These are phyloP conservation scores for Allolobophora icterica DNA, from an alignment of 2,888 invertebrate genomes.

Conservation along the genomic window DNA sequence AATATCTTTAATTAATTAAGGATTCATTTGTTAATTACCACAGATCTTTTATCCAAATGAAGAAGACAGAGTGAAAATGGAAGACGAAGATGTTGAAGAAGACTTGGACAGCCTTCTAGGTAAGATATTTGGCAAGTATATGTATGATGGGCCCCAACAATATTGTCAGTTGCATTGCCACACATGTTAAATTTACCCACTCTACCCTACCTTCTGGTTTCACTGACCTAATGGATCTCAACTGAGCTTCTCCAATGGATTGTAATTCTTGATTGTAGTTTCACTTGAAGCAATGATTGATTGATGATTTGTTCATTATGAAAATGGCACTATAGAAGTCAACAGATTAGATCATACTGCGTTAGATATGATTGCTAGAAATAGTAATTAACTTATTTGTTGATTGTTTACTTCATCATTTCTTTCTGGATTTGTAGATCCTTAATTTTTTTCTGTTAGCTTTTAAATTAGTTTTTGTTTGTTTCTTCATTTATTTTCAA, in stretches of 20 bases:
- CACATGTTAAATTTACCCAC: background rate
- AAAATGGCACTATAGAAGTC: no score
- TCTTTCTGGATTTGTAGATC: no score
- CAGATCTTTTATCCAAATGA: background rate
- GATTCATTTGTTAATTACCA: background rate
- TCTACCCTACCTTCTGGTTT: background rate
- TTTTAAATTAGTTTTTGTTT: background rate
- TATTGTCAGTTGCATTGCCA: no score
- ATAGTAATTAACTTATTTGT: no score
- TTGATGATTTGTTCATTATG: background rate
- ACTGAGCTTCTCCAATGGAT: background rate
- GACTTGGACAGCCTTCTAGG: background rate
- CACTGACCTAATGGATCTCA: background rate
- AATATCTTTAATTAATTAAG: background rate
- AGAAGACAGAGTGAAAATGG: background rate
- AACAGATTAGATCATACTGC: background rate
- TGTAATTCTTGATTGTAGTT: background rate
- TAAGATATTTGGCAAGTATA: background rate
- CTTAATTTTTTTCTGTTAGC: background rate
- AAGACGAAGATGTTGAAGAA: conserved; percentile 18
- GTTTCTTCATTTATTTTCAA: background rate
- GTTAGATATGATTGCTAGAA: background rate
- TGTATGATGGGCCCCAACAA: background rate
- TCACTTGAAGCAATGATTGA: background rate
- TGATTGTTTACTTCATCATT: no score